Percentiles rank a stretch among this genome's conserved stretches.
These are phyloP conservation scores for Anaspis maculata DNA, from an alignment of 2,888 invertebrate genomes.

Conservation along the genomic window DNA sequence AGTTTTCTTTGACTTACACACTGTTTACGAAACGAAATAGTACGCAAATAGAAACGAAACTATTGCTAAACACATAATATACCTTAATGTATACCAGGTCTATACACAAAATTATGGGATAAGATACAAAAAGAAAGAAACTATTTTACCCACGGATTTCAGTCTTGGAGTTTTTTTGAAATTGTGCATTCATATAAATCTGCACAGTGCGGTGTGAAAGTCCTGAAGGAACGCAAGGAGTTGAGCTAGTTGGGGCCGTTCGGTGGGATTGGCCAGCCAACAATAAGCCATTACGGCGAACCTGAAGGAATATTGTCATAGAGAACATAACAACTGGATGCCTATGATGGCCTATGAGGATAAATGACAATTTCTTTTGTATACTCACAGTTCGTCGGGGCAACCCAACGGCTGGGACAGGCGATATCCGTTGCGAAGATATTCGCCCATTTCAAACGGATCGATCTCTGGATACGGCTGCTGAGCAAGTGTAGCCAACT, in stretches of 20 bases:
- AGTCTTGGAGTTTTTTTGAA: background rate
- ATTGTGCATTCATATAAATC: conserved; percentile 59
- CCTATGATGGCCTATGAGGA: too few relatives aligned
- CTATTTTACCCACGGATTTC: too few relatives aligned
- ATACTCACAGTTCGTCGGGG: conserved; percentile 87
- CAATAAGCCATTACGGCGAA: conserved; percentile 70
- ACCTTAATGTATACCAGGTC: too few relatives aligned
- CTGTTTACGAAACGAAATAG: conserved; percentile 8
- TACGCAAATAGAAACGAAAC: conserved; percentile 8
- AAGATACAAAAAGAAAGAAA: too few relatives aligned
- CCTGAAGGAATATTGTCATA: conserved; percentile 36
- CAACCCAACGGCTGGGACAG: conserved; percentile 88
- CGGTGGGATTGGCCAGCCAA: conserved; percentile 56
- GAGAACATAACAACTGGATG: conserved; percentile 12
- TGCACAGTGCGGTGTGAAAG: conserved; percentile 62
- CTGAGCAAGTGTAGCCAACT: conserved; percentile 81
- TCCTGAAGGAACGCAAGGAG: conserved; percentile 64
- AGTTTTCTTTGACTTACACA: conserved; percentile 6
- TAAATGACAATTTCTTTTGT: conserved; percentile 11
- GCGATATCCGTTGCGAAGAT: conserved; percentile 81
- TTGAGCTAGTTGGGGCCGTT: conserved; percentile 62
- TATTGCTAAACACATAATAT: conserved; percentile 5
- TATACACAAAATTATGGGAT: too few relatives aligned
- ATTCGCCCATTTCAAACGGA: conserved; percentile 83
- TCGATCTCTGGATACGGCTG: conserved; percentile 87